Evolutionary conservation across 2,113 vertebrate genomes (phyloP).

Genomic region (Vidua macroura): DNA sequence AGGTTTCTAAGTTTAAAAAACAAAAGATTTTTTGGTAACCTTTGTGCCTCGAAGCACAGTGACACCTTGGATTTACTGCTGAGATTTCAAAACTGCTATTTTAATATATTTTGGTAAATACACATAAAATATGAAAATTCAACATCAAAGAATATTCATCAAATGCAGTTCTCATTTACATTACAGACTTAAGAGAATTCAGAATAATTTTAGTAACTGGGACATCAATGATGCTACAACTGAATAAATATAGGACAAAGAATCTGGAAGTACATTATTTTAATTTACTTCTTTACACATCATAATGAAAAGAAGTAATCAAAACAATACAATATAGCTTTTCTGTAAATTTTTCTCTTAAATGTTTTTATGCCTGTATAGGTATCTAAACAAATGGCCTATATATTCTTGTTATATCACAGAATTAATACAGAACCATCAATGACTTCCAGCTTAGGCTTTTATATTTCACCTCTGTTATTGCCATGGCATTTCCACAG

Average conservation of each 20-base stretch:
- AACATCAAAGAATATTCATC: slow-evolving; percentile 26
- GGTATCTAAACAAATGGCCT: background rate
- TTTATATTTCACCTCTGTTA: background rate
- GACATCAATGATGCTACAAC: background rate
- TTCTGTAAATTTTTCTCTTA: background rate
- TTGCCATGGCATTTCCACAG: slow-evolving; percentile 34
- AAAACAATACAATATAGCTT: background rate
- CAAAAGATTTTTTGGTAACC: background rate
- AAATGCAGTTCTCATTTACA: slow-evolving; percentile 36
- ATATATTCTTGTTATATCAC: background rate
- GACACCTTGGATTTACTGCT: background rate
- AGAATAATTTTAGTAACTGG: slow-evolving; percentile 36
- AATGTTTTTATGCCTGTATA: background rate
- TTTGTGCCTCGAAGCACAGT: background rate
- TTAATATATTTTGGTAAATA: slow-evolving; percentile 10
- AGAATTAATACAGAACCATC: background rate
- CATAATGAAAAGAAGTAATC: background rate
- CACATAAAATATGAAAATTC: slow-evolving; percentile 32
- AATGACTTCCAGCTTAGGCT: background rate
- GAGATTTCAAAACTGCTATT: background rate
- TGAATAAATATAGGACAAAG: slow-evolving; percentile 1
- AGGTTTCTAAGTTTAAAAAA: background rate
- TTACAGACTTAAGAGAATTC: slow-evolving; percentile 21
- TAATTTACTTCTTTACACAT: background rate
- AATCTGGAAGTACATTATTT: background rate